Conservation (phyloP, 2,113 vertebrate species). For the Callipepla californica region DNA sequence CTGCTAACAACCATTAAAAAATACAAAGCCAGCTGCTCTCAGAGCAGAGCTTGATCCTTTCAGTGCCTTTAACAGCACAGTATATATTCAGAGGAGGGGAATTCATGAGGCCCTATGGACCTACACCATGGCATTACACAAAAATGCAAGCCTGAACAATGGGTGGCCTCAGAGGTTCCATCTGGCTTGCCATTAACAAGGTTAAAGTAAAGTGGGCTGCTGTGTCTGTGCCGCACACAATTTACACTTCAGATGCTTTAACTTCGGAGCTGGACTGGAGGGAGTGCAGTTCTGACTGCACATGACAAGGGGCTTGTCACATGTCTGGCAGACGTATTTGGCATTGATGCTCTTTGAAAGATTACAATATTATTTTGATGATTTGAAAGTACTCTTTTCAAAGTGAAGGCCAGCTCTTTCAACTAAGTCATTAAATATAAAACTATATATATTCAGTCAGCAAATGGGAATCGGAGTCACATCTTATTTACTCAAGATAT, state of each 20-base stretch:
- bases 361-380: background rate
- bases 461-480: background rate
- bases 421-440: background rate
- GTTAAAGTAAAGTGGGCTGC: slow-evolving; percentile 73
- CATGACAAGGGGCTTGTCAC: background rate
- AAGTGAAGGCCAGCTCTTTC: background rate
- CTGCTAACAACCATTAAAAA: slow-evolving; percentile 73
- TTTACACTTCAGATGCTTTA: slow-evolving; percentile 69
- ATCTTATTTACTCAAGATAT: background rate
- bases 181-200: slow-evolving; percentile 70
- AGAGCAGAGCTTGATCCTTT: slow-evolving; percentile 73
- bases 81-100: slow-evolving; percentile 74
- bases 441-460: background rate
- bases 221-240: slow-evolving; percentile 58
- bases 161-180: slow-evolving; percentile 68
- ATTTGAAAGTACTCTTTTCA: background rate
- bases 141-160: slow-evolving; percentile 73
- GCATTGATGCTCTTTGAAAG: slow-evolving; percentile 4
- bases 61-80: slow-evolving; percentile 69
- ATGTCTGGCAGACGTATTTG: background rate
- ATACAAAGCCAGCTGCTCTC: slow-evolving; percentile 75
- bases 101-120: slow-evolving; percentile 74
- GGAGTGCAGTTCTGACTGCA: background rate
- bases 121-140: slow-evolving; percentile 73
- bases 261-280: slow-evolving; percentile 19